Conservation (phyloP, 1,140 invertebrate species). For the Platyura marginata region DNA sequence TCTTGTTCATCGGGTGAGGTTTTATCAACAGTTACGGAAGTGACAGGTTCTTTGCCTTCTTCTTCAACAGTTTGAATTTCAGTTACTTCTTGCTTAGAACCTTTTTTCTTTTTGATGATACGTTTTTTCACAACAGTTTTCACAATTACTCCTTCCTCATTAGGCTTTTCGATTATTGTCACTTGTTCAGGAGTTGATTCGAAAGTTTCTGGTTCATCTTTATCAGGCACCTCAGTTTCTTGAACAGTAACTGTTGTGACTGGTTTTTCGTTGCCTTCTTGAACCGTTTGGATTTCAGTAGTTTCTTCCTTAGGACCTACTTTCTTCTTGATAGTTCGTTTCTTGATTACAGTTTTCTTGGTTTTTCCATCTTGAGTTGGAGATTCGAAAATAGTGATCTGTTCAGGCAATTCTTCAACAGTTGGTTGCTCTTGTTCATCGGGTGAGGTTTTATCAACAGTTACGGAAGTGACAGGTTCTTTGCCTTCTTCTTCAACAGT, state of each 20-base stretch:
- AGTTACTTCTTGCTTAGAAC: slow-evolving; percentile 14
- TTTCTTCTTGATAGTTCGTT: slow-evolving; percentile 18
- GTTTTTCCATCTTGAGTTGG: slow-evolving; percentile 13
- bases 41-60: slow-evolving; percentile 11
- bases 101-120: slow-evolving; percentile 17
- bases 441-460: slow-evolving; percentile 4
- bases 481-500: slow-evolving; percentile 18
- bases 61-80: slow-evolving; percentile 26
- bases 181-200: slow-evolving; percentile 20
- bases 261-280: slow-evolving; percentile 16
- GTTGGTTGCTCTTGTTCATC: neutral
- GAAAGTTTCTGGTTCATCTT: slow-evolving; percentile 8
- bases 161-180: slow-evolving; percentile 6
- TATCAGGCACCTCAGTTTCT: slow-evolving; percentile 7
- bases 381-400: slow-evolving; percentile 18
- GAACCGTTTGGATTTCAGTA: slow-evolving; percentile 24
- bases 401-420: slow-evolving; percentile 9
- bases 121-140: slow-evolving; percentile 14
- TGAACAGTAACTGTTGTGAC: slow-evolving; percentile 10
- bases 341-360: slow-evolving; percentile 13
- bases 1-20: slow-evolving; percentile 10
- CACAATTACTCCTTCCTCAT: slow-evolving; percentile 9
- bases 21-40: slow-evolving; percentile 7
- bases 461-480: slow-evolving; percentile 6
- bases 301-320: slow-evolving; percentile 11